Evolutionary conservation across 2,113 vertebrate genomes (phyloP), one percentile per base, ranked within the genome.

Genomic region (Sturnira hondurensis): DNA sequence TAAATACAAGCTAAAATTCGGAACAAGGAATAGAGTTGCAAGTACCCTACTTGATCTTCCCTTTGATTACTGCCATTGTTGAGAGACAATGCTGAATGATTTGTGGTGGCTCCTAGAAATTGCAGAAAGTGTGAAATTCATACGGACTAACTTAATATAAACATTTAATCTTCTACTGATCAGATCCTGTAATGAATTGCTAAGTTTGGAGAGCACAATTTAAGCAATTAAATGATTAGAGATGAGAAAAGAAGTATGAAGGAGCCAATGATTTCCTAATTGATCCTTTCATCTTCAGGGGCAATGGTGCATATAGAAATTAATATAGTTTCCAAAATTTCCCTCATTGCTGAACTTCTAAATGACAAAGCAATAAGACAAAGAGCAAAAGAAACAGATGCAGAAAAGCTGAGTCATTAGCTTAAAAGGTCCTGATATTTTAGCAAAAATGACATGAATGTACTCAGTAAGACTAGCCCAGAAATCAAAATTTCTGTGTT

Each of bases 361-460:
- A 98, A 95, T 70, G 47, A 67, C 85, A 97, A 95, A 87, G n/a
- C 43, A 52, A 54, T 74, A 93, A 93, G 61, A 74, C 36, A 94
- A 95, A 89, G 41, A 31, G 24, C 43, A 93, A 68, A 6, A 95
- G 89, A 87, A 95, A 93, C 0, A 22, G 17, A 81, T 31, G 61
- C 4, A 93, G 67, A 36, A 91, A 80, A 95, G 67, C 33, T 92
- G 92, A 94, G 20, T 96, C 93, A 92, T 80, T 93, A 61, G 63
- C 96, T 73, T 94, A 97, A 96, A 96, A 97, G 76, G 80, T 82
- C 68, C 45, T 47, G 63, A 81, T 95, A 96, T 90, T 97, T 97
- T 89, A 92, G 22, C 50, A 92, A 87, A 96, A 96, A 54, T 20
- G 91, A 58, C 45, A 82, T 90, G 61, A 93, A 92, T 82, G 22